Base-by-base conservation (phyloP, 1,140 invertebrate genomes). In the Meloidogyne floridensis region DNA sequence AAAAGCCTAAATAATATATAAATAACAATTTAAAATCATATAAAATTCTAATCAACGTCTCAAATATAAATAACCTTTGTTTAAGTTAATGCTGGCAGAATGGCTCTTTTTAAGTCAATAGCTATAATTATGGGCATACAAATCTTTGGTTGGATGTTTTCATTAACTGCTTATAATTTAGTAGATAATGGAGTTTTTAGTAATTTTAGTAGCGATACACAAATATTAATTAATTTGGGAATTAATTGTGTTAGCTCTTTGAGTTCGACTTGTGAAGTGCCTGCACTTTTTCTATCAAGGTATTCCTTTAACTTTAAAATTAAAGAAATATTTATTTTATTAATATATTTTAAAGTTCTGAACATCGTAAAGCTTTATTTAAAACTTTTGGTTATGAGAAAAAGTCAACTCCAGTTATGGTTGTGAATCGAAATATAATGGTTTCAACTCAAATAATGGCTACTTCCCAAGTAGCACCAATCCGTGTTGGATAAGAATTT, bases 201-300 rank as follows among this genome's bases (percentile, higher is more conserved):
- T 65, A n/a, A n/a, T 65, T 65, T 5, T n/a, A 65, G 59, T n/a
- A 65, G 5, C 7, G 59, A 65, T 65, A 8, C 59, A 65, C 59
- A 65, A 8, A 65, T 65, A n/a, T 65, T 65, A n/a, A 65, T 65
- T n/a, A 65, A 65, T 65, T 65, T 65, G 15, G 15, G 15, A 65
- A 74, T 74, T 54, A 74, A 74, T 54, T 74, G 3, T 54, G 6
- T 74, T 47, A 74, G 72, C 18, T 74, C 72, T 7, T 54, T 74
- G 15, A 74, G 72, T 54, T 74, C 72, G 15, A 74, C 72, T 6
- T 47, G 43, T 47, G 72, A 74, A 74, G 72, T 74, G 0, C 72
- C 72, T 47, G 72, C 72, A 15, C 15, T 74, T 0, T 74, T 74
- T 54, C 15, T 74, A n/a, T 51, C 72, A 47, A 74, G 72, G 72